Evolutionary conservation across 2,113 vertebrate genomes (phyloP).

Genomic region (Notiomystis cincta): DNA sequence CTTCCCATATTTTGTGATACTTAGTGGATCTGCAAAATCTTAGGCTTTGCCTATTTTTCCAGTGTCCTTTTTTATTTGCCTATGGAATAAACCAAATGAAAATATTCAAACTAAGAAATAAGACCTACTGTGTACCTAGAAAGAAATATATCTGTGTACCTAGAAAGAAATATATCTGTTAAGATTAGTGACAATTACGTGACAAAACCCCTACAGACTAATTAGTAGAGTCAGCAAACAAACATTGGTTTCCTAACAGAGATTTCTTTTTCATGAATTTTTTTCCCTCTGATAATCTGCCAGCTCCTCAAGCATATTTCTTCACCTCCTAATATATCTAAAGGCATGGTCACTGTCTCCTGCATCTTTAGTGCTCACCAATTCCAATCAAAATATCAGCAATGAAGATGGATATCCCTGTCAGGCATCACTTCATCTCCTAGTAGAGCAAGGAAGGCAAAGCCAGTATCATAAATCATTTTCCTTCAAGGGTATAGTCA

Average conservation of each 20-base stretch:
- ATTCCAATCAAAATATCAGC: constrained; percentile 1
- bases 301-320: neutral
- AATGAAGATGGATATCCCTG: neutral
- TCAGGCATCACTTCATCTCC: neutral
- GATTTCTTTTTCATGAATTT: neutral
- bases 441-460: neutral
- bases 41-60: neutral
- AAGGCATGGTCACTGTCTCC: neutral
- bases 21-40: neutral
- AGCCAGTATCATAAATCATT: neutral
- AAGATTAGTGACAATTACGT: neutral
- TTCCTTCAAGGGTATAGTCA: neutral
- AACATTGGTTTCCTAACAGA: neutral
- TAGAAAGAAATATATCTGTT: neutral
- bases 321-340: neutral
- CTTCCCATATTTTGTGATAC: neutral
- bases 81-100: neutral
- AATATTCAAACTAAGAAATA: neutral
- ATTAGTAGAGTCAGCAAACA: neutral
- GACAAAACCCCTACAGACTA: neutral
- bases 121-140: neutral
- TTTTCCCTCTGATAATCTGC: neutral
- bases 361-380: neutral
- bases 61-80: neutral
- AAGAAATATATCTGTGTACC: neutral